Base-by-base conservation (phyloP, 2,797 vertebrate species). In the Myotis findleyi region DNA sequence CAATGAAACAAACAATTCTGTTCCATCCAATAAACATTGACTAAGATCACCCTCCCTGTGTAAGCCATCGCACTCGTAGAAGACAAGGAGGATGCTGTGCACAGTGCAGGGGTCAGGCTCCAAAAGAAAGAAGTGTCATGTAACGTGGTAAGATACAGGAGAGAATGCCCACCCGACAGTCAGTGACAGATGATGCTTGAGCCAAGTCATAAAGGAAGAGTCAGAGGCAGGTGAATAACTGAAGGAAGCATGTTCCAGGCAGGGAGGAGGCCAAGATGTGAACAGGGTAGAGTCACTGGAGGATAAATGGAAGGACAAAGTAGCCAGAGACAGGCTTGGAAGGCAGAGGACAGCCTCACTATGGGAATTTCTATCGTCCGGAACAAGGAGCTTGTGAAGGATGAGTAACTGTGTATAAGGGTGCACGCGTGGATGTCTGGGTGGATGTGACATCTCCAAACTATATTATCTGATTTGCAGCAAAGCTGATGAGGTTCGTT, bases 91-190 rank as follows among this genome's bases (percentile, higher is more conserved):
- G 38, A 71, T 30, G 69, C 72, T 30, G 18, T 25, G 69, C 10
- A 1, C 16, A 62, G 12, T 0, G 1, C 7, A 27, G 12, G 18
- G 10, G 7, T 1, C n/a, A 91, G 36, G 33, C 21, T 75, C n/a
- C 53, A 2, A 27, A 66, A 76, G 57, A 79, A 72, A 93, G 14
- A 59, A 44, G 59, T 17, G 47, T 30, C 62, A 47, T 36, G n/a
- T 68, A 57, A 82, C 12, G 5, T 72, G n/a, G 5, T 9, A 25
- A 77, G 36, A 53, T 4, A 73, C 1, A 69, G 25, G 57, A 44
- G 18, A 68, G 33, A 57, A 21, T 41, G 73, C 27, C 30, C 47
- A 38, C 11, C 21, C 36, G 27, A 27, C 8, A 25, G 20, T 36
- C 44, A 41, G 44, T 49, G 57, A 83, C 12, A 38, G 68, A n/a